A percentile compares a stretch with the other conserved stretches of the same genome.
Evolutionary conservation across 2,888 invertebrate species (phyloP).

Genomic region (Hirtodrosophila cameraria): DNA sequence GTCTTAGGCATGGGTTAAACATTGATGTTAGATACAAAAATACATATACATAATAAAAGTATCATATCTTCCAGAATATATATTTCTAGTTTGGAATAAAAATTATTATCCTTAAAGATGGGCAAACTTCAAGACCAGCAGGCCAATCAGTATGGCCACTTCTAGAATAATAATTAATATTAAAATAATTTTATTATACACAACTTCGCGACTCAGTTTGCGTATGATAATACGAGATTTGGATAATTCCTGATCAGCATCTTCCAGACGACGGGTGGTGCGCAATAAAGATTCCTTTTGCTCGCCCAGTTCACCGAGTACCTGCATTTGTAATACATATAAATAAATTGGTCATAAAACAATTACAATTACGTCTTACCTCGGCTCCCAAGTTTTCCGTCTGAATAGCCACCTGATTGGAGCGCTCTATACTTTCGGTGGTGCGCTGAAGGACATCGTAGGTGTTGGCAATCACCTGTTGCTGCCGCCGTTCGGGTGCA

Average conservation of each 20-base stretch:
- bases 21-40: conserved; percentile 52
- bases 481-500: conserved; percentile 81
- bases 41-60: conserved; percentile 38
- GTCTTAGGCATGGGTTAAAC: conserved; percentile 55
- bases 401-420: conserved; percentile 90
- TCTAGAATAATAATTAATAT: conserved; percentile 90
- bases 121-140: conserved; percentile 87
- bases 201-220: conserved; percentile 88
- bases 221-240: conserved; percentile 88
- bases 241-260: conserved; percentile 89
- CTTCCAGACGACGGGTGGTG: conserved; percentile 87
- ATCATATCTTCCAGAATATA: conserved; percentile 31
- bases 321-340: conserved; percentile 77
- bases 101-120: conserved; percentile 25
- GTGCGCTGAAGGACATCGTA: conserved; percentile 84
- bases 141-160: conserved; percentile 86
- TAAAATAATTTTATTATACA: conserved; percentile 91
- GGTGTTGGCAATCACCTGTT: conserved; percentile 84
- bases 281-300: conserved; percentile 90
- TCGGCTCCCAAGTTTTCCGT: conserved; percentile 92
- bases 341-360: neutral
- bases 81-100: conserved; percentile 69
- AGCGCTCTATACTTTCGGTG: conserved; percentile 87
- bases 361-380: conserved; percentile 54
- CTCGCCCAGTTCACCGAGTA: conserved; percentile 89